Conservation (phyloP, 2,113 vertebrate species). For the Trichomycterus rosablanca region DNA sequence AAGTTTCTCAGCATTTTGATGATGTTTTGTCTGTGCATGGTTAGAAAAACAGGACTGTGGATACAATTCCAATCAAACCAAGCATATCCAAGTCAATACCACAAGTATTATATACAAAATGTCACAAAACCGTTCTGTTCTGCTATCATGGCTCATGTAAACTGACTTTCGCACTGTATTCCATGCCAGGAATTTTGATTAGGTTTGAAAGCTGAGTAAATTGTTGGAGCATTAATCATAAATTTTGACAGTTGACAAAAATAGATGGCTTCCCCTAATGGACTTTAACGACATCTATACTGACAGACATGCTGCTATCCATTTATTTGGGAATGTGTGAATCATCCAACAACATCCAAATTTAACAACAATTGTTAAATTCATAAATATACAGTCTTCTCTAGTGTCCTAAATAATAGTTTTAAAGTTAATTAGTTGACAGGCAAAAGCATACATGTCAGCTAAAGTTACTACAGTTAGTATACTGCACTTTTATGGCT, state of each 20-base stretch:
- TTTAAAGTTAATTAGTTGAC: conserved; percentile 9
- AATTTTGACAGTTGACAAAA: conserved; percentile 34
- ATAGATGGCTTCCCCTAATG: conserved; percentile 17
- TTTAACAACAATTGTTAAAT: too few species aligned
- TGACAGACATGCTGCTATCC: conserved; percentile 22
- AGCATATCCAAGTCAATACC: conserved; percentile 52
- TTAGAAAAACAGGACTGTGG: conserved; percentile 54
- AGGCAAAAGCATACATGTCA: conserved; percentile 13
- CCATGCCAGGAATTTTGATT: conserved; percentile 57
- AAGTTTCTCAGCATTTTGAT: conserved; percentile 55
- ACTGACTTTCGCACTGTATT: conserved; percentile 56
- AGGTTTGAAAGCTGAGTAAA: conserved; percentile 51
- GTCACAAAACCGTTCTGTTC: conserved; percentile 57
- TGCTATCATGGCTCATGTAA: conserved; percentile 56
- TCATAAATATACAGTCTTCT: neutral
- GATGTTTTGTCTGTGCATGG: conserved; percentile 46
- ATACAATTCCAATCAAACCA: conserved; percentile 57
- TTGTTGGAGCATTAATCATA: conserved; percentile 26
- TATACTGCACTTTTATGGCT: conserved; percentile 11
- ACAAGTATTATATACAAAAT: conserved; percentile 52
- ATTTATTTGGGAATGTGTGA: conserved; percentile 27
- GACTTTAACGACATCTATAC: conserved; percentile 13
- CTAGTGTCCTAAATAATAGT: neutral
- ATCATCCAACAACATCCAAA: conserved; percentile 4
- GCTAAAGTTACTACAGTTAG: neutral